A percentile compares a stretch with the other conserved stretches of the same genome.
phyloP scores from a whole-genome alignment of 2,113 vertebrate genomes.

The Hydropotes inermis region DNA sequence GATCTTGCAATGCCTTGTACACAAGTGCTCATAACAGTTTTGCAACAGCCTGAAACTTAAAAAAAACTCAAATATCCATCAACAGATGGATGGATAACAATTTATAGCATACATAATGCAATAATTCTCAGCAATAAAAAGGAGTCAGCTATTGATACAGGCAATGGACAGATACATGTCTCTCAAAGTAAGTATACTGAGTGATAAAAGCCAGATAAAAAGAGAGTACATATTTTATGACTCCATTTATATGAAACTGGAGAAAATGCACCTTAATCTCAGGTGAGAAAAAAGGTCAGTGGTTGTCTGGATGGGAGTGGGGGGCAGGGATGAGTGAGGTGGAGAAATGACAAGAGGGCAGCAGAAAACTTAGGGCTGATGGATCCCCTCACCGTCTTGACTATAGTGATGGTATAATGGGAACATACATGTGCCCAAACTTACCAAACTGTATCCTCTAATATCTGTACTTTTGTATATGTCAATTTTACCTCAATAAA shows the following conservation, averaged over 20 bases:
- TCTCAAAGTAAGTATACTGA: neutral
- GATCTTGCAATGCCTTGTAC: neutral
- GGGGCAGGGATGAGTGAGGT: neutral
- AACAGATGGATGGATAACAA: neutral
- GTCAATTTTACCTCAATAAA: neutral
- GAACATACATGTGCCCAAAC: neutral
- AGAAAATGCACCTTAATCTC: neutral
- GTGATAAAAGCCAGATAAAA: neutral
- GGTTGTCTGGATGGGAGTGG: neutral
- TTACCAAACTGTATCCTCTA: neutral
- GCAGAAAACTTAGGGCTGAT: neutral
- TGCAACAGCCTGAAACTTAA: neutral
- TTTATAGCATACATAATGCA: neutral
- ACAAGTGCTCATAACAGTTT: neutral
- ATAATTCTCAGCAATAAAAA: neutral
- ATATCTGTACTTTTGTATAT: neutral
- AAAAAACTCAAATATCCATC: neutral
- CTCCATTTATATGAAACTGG: neutral
- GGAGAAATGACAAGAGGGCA: neutral
- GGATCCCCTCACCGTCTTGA: neutral
- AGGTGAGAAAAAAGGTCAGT: neutral
- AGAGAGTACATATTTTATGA: neutral
- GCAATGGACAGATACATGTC: neutral
- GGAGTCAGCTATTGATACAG: neutral
- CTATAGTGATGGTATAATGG: neutral